Evolutionary conservation across 1,140 invertebrate genomes (phyloP).

Genomic region (Eupristina koningsbergeri): DNA sequence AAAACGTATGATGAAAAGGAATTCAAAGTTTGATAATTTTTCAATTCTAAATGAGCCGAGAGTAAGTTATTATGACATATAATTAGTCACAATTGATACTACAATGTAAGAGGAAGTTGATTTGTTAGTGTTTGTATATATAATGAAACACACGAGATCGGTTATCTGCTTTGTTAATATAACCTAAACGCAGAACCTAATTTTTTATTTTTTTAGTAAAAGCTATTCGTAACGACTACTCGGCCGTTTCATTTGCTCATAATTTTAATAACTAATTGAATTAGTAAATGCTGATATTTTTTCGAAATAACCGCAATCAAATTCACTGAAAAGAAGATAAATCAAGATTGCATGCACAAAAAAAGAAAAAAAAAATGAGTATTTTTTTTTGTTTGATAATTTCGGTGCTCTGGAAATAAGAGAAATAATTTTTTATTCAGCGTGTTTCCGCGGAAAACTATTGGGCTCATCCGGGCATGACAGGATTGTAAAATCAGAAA

Average conservation of each 20-base stretch:
- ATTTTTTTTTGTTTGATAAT: no score
- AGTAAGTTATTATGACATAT: background rate
- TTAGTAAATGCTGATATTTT: no score
- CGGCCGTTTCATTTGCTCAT: no score
- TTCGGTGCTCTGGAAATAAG: no score
- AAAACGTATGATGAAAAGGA: background rate
- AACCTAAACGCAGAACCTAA: no score
- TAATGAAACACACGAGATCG: background rate
- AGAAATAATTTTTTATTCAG: no score
- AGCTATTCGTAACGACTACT: no score
- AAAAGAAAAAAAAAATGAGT: no score
- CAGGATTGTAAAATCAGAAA: background rate
- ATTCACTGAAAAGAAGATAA: no score
- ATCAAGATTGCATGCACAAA: no score
- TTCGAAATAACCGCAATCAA: no score
- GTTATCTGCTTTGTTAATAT: background rate
- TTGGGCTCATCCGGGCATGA: background rate
- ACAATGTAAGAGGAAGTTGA: background rate
- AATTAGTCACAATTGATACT: constrained; percentile 5
- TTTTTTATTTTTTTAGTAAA: background rate
- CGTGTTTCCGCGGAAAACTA: background rate
- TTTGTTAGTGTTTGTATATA: background rate
- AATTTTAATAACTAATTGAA: no score
- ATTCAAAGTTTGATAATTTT: background rate
- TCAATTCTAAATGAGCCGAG: background rate